Base-by-base conservation (phyloP, 2,888 invertebrate species). In the Gandaritis pyraliata region DNA sequence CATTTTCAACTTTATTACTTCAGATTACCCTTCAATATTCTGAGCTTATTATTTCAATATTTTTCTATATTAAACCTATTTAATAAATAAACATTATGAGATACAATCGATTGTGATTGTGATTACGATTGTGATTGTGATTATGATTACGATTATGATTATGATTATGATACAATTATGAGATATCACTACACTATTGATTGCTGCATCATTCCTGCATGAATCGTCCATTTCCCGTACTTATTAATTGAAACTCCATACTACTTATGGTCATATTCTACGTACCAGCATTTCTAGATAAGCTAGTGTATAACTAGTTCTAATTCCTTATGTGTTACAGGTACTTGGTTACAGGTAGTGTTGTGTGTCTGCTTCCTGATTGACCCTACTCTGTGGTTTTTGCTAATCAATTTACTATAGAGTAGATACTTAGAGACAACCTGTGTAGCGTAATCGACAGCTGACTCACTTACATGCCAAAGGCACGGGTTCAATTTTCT, bases 251-350 rank as follows among this genome's bases (percentile, higher is more conserved):
- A 48, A 29, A 13, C 18, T 18, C 13, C 52, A 6, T 23, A 38
- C 55, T 16, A 29, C 48, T 33, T 53, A 49, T 23, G 46, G 50
- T 6, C 16, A 46, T 47, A 46, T 39, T 52, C 39, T 43, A 36
- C 41, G 58, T 23, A 10, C 16, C 12, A 16, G 7, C 53, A 51
- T 61, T 41, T 54, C 55, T 59, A 48, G 65, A 59, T 51, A 55
- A 36, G 56, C 57, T n/a, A 33, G 48, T 49, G 33, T 29, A 43
- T 55, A 65, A 70, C 71, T 16, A 71, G 73, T 74, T 71, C 58
- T 69, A 58, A 72, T 71, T 66, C 70, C 66, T 69, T 66, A 62
- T 47, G 36, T 46, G 58, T 33, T 30, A n/a, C 45, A 54, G 49
- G 52, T 58, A 64, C 52, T 52, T 39, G 16, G 18, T 46, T 56